phyloP scores from a whole-genome alignment of 53 echinoderm and acorn worm species.

The Holothuria leucospilota region DNA sequence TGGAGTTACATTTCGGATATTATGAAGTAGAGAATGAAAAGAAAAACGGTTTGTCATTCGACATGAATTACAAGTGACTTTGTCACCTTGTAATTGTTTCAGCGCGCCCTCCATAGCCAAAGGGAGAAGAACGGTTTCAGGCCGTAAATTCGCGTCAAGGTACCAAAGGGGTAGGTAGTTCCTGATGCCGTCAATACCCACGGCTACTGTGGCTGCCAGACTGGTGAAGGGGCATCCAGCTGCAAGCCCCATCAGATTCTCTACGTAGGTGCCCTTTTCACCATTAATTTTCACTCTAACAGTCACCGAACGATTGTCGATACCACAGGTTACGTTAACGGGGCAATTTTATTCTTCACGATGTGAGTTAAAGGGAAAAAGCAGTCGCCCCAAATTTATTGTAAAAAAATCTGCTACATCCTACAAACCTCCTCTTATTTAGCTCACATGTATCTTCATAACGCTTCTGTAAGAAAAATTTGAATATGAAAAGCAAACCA shows the following conservation, averaged over 20 bases:
- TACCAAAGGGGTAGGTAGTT: slow-evolving; percentile 42
- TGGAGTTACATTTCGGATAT: too few species aligned
- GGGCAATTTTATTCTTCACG: background rate
- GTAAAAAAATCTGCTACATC: too few species aligned
- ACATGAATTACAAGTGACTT: slow-evolving; percentile 53
- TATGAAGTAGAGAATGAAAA: too few species aligned
- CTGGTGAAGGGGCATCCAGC: slow-evolving; percentile 71
- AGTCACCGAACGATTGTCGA: slow-evolving; percentile 71
- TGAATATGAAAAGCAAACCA: too few species aligned
- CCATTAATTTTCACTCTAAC: slow-evolving; percentile 68
- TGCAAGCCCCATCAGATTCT: slow-evolving; percentile 69
- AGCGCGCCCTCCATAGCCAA: slow-evolving; percentile 53
- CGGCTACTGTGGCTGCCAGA: slow-evolving; percentile 73
- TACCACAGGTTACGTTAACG: slow-evolving; percentile 72
- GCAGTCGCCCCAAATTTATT: too few species aligned
- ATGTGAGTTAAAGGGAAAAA: slow-evolving; percentile 59
- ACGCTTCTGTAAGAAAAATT: too few species aligned
- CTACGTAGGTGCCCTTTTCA: slow-evolving; percentile 73
- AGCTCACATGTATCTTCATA: too few species aligned
- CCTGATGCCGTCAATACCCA: slow-evolving; percentile 76
- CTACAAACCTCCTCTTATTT: too few species aligned
- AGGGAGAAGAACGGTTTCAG: slow-evolving; percentile 50
- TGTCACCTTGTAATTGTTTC: slow-evolving; percentile 58
- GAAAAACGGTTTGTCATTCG: too few species aligned
- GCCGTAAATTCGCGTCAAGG: slow-evolving; percentile 26